These are phyloP conservation scores for Caenorhabditis wallacei DNA, from an alignment of 2,888 invertebrate genomes.

Conservation along the genomic window DNA sequence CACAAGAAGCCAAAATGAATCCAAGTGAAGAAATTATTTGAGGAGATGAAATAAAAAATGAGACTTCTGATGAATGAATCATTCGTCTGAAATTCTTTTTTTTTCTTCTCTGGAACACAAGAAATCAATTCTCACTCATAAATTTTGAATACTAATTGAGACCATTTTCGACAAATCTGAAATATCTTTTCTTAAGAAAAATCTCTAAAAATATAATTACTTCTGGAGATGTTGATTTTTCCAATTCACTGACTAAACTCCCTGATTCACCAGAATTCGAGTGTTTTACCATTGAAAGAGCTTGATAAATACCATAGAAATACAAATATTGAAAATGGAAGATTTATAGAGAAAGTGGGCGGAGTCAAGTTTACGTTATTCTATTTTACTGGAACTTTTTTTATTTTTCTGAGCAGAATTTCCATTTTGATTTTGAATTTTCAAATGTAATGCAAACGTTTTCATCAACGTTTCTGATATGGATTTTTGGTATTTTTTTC, in stretches of 20 bases:
- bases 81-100: slow-evolving; percentile 29
- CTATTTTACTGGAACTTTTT: background rate
- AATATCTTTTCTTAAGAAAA: background rate
- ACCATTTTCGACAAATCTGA: slow-evolving; percentile 37
- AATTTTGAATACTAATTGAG: slow-evolving; percentile 24
- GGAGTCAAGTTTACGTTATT: background rate
- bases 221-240: slow-evolving; percentile 19
- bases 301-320: background rate
- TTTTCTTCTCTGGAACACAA: background rate
- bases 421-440: slow-evolving; percentile 12
- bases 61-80: slow-evolving; percentile 50
- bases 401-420: background rate
- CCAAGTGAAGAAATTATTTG: slow-evolving; percentile 45
- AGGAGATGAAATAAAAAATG: slow-evolving; percentile 47
- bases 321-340: background rate
- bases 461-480: slow-evolving; percentile 11
- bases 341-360: too few relatives aligned
- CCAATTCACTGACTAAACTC: slow-evolving; percentile 8
- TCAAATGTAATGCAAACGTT: slow-evolving; percentile 32
- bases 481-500: slow-evolving; percentile 41
- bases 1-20: slow-evolving; percentile 36
- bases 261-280: slow-evolving; percentile 9
- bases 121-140: slow-evolving; percentile 27
- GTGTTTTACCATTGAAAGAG: background rate
- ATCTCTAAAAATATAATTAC: background rate